Evolutionary conservation across 1,140 invertebrate species (phyloP), one percentile per base, ranked within the genome.

Genomic region (Drosophila azteca): DNA sequence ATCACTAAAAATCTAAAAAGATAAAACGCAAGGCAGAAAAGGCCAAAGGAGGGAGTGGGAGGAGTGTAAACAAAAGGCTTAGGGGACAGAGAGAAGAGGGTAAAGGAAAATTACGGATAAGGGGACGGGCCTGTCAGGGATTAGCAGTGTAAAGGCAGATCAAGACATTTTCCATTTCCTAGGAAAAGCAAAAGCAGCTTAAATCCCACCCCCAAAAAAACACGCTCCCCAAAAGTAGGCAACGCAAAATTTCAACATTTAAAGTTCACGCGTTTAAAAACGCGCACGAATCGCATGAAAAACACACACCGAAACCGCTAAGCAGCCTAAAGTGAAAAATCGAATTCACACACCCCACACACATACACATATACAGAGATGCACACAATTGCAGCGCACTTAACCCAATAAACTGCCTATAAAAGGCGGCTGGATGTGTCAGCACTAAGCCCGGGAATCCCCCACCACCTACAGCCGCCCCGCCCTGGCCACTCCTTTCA

Each of bases 331-430:
- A 75, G 71, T 74, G 72, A 57, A 75, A 75, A 75, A 75, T 75
- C 53, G 75, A 75, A 75, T 75, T 75, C 61, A 45, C 52, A 55
- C 48, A 24, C 24, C 57, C 44, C 15, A 41, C 29, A 22, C 24
- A 57, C 29, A 43, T 29, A 69, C 55, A 62, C 45, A 50, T 17
- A 51, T n/a, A 55, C 29, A 58, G 20, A 41, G 52, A 65, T 59
- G 46, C 43, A 62, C 20, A 50, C 52, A 59, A 48, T 29, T 59
- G 68, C 68, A 51, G 24, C 41, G 22, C 76, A 80, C 80, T 83
- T 85, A 83, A 85, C 80, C 80, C 80, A 84, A 84, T 76, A 67
- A 72, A 75, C 50, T 70, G 71, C 61, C 66, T 76, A 45, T 62
- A 62, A 59, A 65, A 73, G 59, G 79, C 43, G 48, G 31, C 77